A percentile compares a stretch with the other conserved stretches of the same genome.
phyloP scores from a whole-genome alignment of 2,797 vertebrate species.

The Malacoraja senta region DNA sequence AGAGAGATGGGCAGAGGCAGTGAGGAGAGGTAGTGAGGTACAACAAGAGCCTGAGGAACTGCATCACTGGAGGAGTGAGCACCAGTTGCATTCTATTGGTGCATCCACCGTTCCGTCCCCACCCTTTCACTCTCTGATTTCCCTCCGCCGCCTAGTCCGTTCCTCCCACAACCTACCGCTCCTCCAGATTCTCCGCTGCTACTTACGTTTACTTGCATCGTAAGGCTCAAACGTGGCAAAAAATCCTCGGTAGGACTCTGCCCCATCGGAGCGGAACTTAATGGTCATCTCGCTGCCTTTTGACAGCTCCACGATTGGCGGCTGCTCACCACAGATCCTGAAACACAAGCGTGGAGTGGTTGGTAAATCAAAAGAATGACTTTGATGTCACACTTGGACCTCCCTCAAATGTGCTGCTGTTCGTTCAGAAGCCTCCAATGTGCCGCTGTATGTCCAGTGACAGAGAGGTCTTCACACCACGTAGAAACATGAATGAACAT shows the following conservation, averaged over 20 bases:
- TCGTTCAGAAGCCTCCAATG: not conserved
- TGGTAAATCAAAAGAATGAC: not conserved
- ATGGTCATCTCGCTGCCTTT: constrained; percentile 60
- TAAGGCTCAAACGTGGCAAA: constrained; percentile 66
- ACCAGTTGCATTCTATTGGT: too few species aligned
- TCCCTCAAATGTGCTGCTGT: not conserved
- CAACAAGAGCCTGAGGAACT: too few species aligned
- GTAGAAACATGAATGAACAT: too few species aligned
- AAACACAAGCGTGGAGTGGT: not conserved
- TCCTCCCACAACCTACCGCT: too few species aligned
- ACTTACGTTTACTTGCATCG: constrained; percentile 74
- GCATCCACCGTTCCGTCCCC: too few species aligned
- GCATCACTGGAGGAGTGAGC: not conserved
- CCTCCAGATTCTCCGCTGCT: not conserved
- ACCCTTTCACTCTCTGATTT: not conserved
- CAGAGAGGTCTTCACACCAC: too few species aligned
- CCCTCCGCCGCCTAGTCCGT: not conserved
- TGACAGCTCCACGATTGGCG: constrained; percentile 59
- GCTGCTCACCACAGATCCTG: constrained; percentile 72
- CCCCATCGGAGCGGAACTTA: constrained; percentile 67
- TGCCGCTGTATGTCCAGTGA: too few species aligned
- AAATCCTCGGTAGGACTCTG: constrained; percentile 80
- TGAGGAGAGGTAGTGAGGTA: too few species aligned
- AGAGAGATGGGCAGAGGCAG: too few species aligned
- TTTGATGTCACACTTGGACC: not conserved